These are phyloP conservation scores for Dryobates pubescens DNA, from an alignment of 2,797 vertebrate species.

Conservation along the genomic window DNA sequence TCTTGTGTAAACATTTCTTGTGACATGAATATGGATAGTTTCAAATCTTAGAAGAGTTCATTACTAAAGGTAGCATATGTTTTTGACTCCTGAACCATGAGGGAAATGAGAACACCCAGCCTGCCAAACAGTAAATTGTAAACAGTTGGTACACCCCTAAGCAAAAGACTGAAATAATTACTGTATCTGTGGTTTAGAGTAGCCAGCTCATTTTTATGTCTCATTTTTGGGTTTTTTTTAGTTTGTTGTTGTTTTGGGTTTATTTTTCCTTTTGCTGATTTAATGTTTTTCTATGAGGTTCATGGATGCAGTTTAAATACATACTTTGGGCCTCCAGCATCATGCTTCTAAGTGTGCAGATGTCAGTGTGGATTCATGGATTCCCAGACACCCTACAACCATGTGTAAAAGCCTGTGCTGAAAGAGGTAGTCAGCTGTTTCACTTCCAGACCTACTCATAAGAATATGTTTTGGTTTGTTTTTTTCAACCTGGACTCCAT, in stretches of 20 bases:
- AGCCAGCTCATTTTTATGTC: constrained; percentile 73
- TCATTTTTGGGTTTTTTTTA: constrained; percentile 56
- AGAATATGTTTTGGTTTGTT: neutral
- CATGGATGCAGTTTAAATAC: constrained; percentile 67
- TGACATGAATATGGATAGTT: constrained; percentile 80
- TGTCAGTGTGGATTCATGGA: constrained; percentile 68
- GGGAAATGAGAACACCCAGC: constrained; percentile 77
- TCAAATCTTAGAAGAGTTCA: constrained; percentile 76
- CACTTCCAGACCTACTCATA: constrained; percentile 31
- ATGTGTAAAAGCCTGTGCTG: constrained; percentile 9
- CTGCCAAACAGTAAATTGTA: constrained; percentile 79
- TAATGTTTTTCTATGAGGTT: constrained; percentile 72
- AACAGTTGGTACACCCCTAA: constrained; percentile 78
- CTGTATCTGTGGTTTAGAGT: constrained; percentile 75
- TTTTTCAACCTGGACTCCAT: constrained; percentile 29
- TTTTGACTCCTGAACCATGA: constrained; percentile 80
- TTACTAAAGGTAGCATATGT: constrained; percentile 79
- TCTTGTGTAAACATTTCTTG: constrained; percentile 78
- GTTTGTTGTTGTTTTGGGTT: neutral
- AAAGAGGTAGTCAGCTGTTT: constrained; percentile 42
- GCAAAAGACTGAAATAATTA: constrained; percentile 78
- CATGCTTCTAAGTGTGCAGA: constrained; percentile 65
- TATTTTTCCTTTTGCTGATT: constrained; percentile 71
- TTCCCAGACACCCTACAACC: constrained; percentile 20
- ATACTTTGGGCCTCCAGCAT: constrained; percentile 59